Conservation (phyloP, 2,888 invertebrate genomes). For the Oasisia sp. region DNA sequence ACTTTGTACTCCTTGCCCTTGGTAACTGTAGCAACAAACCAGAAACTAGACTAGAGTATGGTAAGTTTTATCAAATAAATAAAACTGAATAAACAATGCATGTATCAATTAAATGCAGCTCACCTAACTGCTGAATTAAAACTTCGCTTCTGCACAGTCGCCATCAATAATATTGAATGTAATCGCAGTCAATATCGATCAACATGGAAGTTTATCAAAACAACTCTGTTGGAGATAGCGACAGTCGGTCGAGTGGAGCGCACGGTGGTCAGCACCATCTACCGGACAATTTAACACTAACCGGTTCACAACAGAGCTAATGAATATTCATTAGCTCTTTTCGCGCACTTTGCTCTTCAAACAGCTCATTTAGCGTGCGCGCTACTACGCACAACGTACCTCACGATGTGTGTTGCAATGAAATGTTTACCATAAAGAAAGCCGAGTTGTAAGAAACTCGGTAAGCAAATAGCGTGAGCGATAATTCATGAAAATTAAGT, state of each 20-base stretch:
- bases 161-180: background rate
- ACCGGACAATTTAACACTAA: slow-evolving; percentile 10
- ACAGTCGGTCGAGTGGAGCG: background rate
- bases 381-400: background rate
- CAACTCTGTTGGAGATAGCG: background rate
- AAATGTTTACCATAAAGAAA: background rate
- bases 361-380: background rate
- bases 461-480: background rate
- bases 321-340: no score
- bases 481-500: background rate
- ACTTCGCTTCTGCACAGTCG: background rate
- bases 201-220: background rate
- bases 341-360: no score
- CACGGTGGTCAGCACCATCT: background rate
- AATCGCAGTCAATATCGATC: background rate
- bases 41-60: background rate
- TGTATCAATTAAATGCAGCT: background rate
- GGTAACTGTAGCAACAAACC: background rate
- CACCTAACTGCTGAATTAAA: background rate
- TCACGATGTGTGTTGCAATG: background rate
- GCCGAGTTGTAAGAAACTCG: background rate
- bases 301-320: background rate
- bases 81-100: background rate
- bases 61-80: background rate
- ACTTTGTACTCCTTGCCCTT: background rate